Base-by-base conservation (phyloP, 2,888 invertebrate species). In the Rapana venosa region DNA sequence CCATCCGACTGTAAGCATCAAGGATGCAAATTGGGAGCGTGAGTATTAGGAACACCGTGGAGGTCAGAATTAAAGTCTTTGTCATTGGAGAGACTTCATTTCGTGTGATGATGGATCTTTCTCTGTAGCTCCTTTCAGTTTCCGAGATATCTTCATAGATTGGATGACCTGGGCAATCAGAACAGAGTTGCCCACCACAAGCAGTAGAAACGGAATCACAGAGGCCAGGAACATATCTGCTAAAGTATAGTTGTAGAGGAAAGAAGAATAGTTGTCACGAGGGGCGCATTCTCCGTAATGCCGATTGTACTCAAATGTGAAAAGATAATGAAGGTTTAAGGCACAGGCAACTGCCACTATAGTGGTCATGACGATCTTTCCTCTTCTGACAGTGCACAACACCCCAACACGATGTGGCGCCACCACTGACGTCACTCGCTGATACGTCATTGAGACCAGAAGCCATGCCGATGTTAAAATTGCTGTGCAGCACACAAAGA, bases 391-490 rank as follows among this genome's bases (percentile, higher is more conserved):
- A 0, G 79, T 79, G 35, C 79, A 79, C 79, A 79, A 13, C 32
- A 35, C 32, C 22, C 17, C 79, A 35, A 79, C 79, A 35, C 79
- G 79, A 79, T 79, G 79, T 17, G 79, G 79, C 22, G 32, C 22
- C 17, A 79, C 35, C 35, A 79, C 79, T 79, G 79, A 79, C 79
- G 79, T 79, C 79, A 79, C 79, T 79, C 79, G 32, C 8, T 79
- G 79, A 35, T 79, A 79, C 79, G 79, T 79, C 79, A 79, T 79
- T 2, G 79, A 13, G 32, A 79, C 79, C 79, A 79, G 35, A 79
- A 79, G 17, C 79, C 79, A 79, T 5, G 79, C 79, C 11, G 79
- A 79, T 26, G 79, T 15, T 35, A 35, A 22, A 20, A 15, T 20
- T 2, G 17, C 1, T 13, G 79, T 30, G 35, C 32, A 79, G 17